Percentiles rank a stretch among this genome's conserved stretches.
Conservation (phyloP, 2,113 vertebrate species). For the Laticauda colubrina region DNA sequence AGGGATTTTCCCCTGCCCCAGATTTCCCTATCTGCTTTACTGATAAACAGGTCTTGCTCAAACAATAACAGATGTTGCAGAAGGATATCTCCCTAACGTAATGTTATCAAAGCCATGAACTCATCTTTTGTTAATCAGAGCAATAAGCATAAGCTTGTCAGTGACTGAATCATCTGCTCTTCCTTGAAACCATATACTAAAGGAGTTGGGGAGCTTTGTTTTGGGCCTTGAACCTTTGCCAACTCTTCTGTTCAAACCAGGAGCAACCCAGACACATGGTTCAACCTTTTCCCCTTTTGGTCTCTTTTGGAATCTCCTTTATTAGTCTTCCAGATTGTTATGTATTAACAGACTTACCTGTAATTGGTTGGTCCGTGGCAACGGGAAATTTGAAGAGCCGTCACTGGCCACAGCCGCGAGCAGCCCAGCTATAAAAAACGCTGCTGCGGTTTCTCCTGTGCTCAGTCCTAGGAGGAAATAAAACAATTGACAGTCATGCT, state of each 20-base stretch:
- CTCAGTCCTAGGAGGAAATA: no score
- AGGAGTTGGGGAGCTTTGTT: not conserved
- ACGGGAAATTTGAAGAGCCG: no score
- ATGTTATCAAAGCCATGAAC: not conserved
- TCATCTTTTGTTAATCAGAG: not conserved
- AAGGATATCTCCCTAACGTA: not conserved
- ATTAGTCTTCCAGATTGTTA: not conserved
- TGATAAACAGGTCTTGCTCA: not conserved
- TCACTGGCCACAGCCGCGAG: no score
- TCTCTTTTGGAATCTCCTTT: not conserved
- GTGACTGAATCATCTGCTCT: not conserved
- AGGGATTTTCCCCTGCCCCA: not conserved
- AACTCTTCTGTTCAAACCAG: not conserved
- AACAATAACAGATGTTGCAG: not conserved
- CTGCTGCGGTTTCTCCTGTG: no score
- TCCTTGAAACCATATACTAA: not conserved
- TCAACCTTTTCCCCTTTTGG: not conserved
- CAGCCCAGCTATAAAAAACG: no score
- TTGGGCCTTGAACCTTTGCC: not conserved
- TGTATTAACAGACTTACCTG: no score
- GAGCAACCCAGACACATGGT: not conserved
- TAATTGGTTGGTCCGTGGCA: no score
- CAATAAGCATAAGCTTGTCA: not conserved
- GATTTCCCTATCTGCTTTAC: not conserved
- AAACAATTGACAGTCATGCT: no score